phyloP scores from a whole-genome alignment of 1,140 invertebrate species.

The Procambarus clarkii region DNA sequence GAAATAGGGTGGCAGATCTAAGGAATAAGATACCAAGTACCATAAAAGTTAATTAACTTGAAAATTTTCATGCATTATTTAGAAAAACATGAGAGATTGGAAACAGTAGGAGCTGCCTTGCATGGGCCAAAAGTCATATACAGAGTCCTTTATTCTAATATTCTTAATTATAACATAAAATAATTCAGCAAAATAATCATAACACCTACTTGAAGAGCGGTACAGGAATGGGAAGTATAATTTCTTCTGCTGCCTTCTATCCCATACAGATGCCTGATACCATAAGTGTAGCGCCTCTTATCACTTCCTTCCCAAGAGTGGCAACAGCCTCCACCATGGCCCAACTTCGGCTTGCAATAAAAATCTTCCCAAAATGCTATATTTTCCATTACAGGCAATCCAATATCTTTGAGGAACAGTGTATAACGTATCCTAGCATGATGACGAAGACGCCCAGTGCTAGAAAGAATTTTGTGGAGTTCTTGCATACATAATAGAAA shows the following conservation, averaged over 20 bases:
- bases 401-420: slow-evolving; percentile 84
- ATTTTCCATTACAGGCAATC: slow-evolving; percentile 81
- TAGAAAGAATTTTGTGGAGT: slow-evolving; percentile 37
- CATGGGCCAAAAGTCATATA: too few species aligned
- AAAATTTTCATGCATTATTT: too few species aligned
- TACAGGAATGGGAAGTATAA: slow-evolving; percentile 80
- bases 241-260: slow-evolving; percentile 82
- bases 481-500: slow-evolving; percentile 68
- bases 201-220: slow-evolving; percentile 75
- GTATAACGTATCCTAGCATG: slow-evolving; percentile 84
- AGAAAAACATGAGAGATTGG: too few species aligned
- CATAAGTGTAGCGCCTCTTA: slow-evolving; percentile 81
- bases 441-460: slow-evolving; percentile 82
- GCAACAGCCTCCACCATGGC: slow-evolving; percentile 77
- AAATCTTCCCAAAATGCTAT: slow-evolving; percentile 82
- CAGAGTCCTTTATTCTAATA: too few species aligned
- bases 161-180: too few species aligned
- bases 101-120: too few species aligned
- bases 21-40: too few species aligned
- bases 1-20: too few species aligned
- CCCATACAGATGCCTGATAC: slow-evolving; percentile 84
- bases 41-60: too few species aligned
- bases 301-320: slow-evolving; percentile 82
- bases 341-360: slow-evolving; percentile 79
- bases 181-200: not conserved